Evolutionary conservation across 2,113 vertebrate genomes (phyloP), one percentile per base, ranked within the genome.

Genomic region (Elaphurus davidianus): DNA sequence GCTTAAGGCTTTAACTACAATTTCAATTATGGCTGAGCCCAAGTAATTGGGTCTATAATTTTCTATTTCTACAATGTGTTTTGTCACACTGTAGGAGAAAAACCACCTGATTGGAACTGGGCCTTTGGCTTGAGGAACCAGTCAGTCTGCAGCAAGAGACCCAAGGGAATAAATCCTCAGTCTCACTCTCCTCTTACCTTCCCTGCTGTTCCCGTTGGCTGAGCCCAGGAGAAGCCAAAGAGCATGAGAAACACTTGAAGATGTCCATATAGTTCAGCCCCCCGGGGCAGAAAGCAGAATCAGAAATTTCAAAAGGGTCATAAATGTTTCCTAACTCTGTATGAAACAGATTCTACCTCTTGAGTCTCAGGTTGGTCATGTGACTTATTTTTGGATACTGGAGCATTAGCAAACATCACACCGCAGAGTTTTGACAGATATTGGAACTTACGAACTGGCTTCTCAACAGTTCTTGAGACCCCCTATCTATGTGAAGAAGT

Each of bases 41-140:
- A 74, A 88, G n/a, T 74, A 74, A 88, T 52, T 59, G 43, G 4
- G 21, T 83, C 40, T 83, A 83, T 92, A 43, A 83, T 88, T 83
- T 92, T 87, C 59, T 96, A 52, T 89, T 74, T 88, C 85, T n/a
- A 87, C 52, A 74, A 43, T 64, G 55, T 88, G 30, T 83, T 96
- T 92, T 79, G 67, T 86, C 28, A 12, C 52, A 54, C 54, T 88
- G 67, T 40, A 71, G 52, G 28, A 78, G 55, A 91, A 84, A 91
- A 36, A 23, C 7, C 55, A 62, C n/a, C 15, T 91, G 45, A 52
- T 25, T 62, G 33, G n/a, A 55, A 16, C 81, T 86, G 83, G 43
- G 28, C 4, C 57, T 45, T 27, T 78, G 27, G 47, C 10, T 91
- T 23, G 47, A 55, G 25, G 11, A 59, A 83, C 59, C 28, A 67